phyloP scores from a whole-genome alignment of 2,888 invertebrate species.

The Luperina nickerlii region DNA sequence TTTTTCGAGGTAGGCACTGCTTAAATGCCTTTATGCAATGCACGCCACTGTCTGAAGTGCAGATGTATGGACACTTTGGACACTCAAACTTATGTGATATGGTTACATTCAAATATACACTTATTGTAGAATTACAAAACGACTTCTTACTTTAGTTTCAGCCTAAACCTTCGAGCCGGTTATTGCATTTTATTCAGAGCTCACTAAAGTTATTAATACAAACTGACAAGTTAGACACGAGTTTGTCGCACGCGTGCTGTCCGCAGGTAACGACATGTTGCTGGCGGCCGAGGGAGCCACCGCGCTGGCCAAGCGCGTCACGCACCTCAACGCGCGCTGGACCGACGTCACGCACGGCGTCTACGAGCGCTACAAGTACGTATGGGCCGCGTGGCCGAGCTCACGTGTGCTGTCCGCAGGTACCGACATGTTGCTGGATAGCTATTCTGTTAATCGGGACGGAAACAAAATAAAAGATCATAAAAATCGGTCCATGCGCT shows the following conservation, averaged over 20 bases:
- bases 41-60: too few relatives aligned
- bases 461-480: too few relatives aligned
- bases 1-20: too few relatives aligned
- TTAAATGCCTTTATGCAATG: too few relatives aligned
- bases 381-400: neutral
- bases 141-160: neutral
- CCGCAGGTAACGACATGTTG: constrained; percentile 91
- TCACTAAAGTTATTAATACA: neutral
- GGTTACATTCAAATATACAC: neutral
- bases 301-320: constrained; percentile 89
- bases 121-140: neutral
- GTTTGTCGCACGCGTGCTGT: neutral
- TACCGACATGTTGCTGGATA: too few relatives aligned
- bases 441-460: too few relatives aligned
- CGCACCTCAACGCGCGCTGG: constrained; percentile 91
- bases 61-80: neutral
- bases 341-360: constrained; percentile 89
- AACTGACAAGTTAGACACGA: neutral
- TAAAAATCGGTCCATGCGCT: too few relatives aligned
- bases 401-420: too few relatives aligned
- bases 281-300: constrained; percentile 88
- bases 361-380: constrained; percentile 91
- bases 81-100: neutral
- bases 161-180: neutral
- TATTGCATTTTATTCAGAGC: neutral